Evolutionary conservation across 2,797 vertebrate species (phyloP), one percentile per base, ranked within the genome.

Genomic region (Hyperoplus immaculatus): DNA sequence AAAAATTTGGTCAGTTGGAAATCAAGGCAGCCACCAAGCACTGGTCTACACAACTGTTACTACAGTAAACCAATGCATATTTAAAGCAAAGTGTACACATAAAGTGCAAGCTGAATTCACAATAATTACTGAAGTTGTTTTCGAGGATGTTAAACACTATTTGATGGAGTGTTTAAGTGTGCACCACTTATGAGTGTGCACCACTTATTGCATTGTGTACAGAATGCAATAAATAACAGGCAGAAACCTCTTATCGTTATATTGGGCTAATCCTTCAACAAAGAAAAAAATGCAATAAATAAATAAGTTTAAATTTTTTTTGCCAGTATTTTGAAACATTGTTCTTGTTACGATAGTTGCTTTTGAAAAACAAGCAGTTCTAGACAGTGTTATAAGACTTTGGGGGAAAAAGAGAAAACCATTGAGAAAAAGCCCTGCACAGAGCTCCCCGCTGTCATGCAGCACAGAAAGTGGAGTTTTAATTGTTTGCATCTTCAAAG

Each of bases 401-500:
- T 57, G 46, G 61, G 41, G 58, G 78, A 66, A 83, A 62, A 80
- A 57, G 83, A 87, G 76, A 57, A 65, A 51, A 71, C 68, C 42
- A 38, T 29, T 29, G 29, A 29, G 29, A 68, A 74, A 55, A 59
- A 81, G 42, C 60, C 42, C 66, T 51, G 70, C 14, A 71, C 61
- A 72, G 54, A 11, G 69, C 75, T 74, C 81, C 53, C 78, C 12
- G 45, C 69, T 56, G 76, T 49, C 67, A 66, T 29, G 68, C 73
- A 76, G 49, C 73, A 57, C 75, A 70, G 56, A 60, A 81, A 72
- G 58, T 65, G 59, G 50, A 59, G 50, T 86, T 89, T 72, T 87
- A 91, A 91, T 87, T 88, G 88, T 86, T 86, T 81, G 72, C 13
- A 13, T 80, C 75, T 81, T 91, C 72, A 87, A 84, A 89, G 84